phyloP scores from a whole-genome alignment of 2,888 invertebrate species.

The Glyphotaelius pellucidus region DNA sequence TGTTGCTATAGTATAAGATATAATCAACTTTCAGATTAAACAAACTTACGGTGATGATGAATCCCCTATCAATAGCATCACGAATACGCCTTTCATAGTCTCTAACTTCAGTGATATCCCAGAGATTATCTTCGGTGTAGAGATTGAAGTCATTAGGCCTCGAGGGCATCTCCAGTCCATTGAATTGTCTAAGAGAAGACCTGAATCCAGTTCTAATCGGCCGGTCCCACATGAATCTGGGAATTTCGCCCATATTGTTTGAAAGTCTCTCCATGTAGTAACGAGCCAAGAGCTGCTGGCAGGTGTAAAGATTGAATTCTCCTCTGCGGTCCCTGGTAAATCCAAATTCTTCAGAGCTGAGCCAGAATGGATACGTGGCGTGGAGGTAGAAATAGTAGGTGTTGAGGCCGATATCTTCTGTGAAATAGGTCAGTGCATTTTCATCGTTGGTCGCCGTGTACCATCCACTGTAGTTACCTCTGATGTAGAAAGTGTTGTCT shows the following conservation, averaged over 20 bases:
- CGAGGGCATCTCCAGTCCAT: conserved; percentile 78
- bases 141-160: conserved; percentile 73
- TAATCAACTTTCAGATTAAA: too few relatives aligned
- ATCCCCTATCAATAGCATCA: conserved; percentile 75
- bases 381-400: conserved; percentile 77
- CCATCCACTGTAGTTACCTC: conserved; percentile 82
- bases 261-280: conserved; percentile 82
- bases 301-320: conserved; percentile 73
- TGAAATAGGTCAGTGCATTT: conserved; percentile 77
- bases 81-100: conserved; percentile 73
- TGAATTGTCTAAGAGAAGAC: conserved; percentile 78
- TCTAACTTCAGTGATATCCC: conserved; percentile 67
- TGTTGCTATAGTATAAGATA: too few relatives aligned
- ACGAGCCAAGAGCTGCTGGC: conserved; percentile 74
- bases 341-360: conserved; percentile 72
- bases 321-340: conserved; percentile 72
- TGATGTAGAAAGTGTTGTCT: conserved; percentile 78
- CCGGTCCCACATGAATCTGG: conserved; percentile 77
- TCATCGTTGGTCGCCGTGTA: conserved; percentile 77
- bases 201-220: conserved; percentile 78
- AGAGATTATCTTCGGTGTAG: conserved; percentile 66
- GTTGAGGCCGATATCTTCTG: conserved; percentile 82
- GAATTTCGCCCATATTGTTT: conserved; percentile 78
- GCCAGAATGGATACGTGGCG: conserved; percentile 78
- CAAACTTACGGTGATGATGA: conserved; percentile 68